Evolutionary conservation across 2,888 invertebrate species (phyloP).

Genomic region (Leptinotarsa juncta): DNA sequence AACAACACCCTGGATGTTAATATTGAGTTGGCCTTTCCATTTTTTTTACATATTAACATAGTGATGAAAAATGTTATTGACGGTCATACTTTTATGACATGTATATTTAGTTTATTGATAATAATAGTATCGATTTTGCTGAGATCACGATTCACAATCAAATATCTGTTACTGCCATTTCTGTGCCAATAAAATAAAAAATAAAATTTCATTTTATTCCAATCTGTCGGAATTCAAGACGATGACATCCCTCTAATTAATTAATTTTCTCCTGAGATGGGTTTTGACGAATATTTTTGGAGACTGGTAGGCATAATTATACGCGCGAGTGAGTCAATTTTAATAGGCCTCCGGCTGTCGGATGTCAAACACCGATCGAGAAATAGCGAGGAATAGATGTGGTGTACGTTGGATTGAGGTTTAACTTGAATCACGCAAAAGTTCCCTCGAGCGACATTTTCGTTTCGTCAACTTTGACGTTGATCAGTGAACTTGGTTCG

Average conservation of each 20-base stretch:
- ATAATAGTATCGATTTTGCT: too few species aligned
- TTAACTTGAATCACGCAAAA: slow-evolving; percentile 32
- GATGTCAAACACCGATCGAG: slow-evolving; percentile 52
- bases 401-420: slow-evolving; percentile 20
- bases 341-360: slow-evolving; percentile 53
- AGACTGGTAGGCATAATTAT: slow-evolving; percentile 46
- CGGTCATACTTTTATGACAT: too few species aligned
- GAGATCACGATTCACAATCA: too few species aligned
- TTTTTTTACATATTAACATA: too few species aligned
- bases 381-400: background rate
- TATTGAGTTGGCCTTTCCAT: too few species aligned
- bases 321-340: slow-evolving; percentile 61
- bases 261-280: slow-evolving; percentile 12
- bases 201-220: background rate
- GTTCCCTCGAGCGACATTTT: slow-evolving; percentile 26
- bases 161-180: too few species aligned
- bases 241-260: slow-evolving; percentile 6
- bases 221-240: background rate
- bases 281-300: background rate
- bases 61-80: too few species aligned
- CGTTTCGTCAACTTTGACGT: slow-evolving; percentile 32
- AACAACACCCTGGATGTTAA: too few species aligned
- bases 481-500: slow-evolving; percentile 9
- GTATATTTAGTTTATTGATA: too few species aligned
- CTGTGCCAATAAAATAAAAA: too few species aligned